Evolutionary conservation across 92 coral and sea anemone genomes (phyloP).

Genomic region (Bergia puertoricense): DNA sequence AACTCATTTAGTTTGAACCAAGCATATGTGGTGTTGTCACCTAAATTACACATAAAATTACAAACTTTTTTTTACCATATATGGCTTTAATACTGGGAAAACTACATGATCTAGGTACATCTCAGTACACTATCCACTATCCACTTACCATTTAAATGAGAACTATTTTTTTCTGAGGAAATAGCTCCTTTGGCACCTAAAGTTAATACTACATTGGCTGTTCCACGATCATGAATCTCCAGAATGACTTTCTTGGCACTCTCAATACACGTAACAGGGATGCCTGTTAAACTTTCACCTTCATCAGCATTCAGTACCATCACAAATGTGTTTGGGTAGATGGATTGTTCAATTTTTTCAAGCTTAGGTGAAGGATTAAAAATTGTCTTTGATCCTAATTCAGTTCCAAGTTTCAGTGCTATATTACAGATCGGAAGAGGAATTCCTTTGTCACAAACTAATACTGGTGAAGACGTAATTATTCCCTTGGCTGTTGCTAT

Average conservation of each 20-base stretch:
- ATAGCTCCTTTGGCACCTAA: constrained; percentile 86
- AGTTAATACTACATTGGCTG: constrained; percentile 69
- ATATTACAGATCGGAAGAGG: constrained; percentile 66
- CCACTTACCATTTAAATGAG: constrained; percentile 35
- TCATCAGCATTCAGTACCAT: constrained; percentile 81
- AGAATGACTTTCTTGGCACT: constrained; percentile 61
- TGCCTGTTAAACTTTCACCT: constrained; percentile 74
- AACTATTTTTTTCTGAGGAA: constrained; percentile 56
- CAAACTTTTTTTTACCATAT: neutral
- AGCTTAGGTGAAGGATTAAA: constrained; percentile 87
- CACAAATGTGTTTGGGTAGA: constrained; percentile 60
- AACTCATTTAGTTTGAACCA: too few species aligned
- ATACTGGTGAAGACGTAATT: constrained; percentile 65
- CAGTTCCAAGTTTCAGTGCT: constrained; percentile 70
- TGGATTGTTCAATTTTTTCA: constrained; percentile 54
- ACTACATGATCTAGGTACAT: neutral
- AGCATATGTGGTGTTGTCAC: too few species aligned
- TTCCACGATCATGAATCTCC: constrained; percentile 75
- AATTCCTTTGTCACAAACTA: constrained; percentile 87
- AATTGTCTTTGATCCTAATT: constrained; percentile 68
- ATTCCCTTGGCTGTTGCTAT: constrained; percentile 52
- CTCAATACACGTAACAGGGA: constrained; percentile 53
- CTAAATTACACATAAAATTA: neutral
- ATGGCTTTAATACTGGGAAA: neutral
- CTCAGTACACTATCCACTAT: too few species aligned